Conservation (phyloP, 2,888 invertebrate species). For the Phyllotreta striolata region DNA sequence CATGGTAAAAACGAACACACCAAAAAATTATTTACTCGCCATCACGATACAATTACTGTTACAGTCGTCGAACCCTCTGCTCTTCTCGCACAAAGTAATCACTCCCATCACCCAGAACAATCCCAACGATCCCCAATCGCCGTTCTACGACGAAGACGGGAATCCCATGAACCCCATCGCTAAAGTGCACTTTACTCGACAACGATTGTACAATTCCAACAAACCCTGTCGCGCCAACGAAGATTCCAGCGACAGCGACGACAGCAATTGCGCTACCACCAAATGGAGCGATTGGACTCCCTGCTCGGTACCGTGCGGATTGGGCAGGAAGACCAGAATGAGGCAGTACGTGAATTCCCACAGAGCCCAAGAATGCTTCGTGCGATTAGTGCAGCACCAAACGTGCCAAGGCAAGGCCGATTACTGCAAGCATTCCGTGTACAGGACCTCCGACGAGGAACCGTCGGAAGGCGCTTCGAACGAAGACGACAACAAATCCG, state of each 20-base stretch:
- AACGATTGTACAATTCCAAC: slow-evolving; percentile 72
- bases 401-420: slow-evolving; percentile 17
- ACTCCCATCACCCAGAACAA: slow-evolving; percentile 82
- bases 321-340: slow-evolving; percentile 71
- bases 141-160: slow-evolving; percentile 83
- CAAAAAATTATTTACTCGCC: not conserved
- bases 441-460: not conserved
- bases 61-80: slow-evolving; percentile 80
- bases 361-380: slow-evolving; percentile 42
- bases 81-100: slow-evolving; percentile 80
- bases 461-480: not conserved
- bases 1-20: slow-evolving; percentile 64
- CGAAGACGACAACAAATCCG: slow-evolving; percentile 7
- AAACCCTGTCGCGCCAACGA: slow-evolving; percentile 69
- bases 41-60: slow-evolving; percentile 13
- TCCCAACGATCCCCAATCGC: slow-evolving; percentile 85
- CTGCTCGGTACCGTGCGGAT: slow-evolving; percentile 70
- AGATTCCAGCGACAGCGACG: slow-evolving; percentile 9
- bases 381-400: slow-evolving; percentile 60
- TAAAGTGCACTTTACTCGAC: slow-evolving; percentile 76
- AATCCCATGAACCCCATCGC: slow-evolving; percentile 88
- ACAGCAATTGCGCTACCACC: slow-evolving; percentile 38
- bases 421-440: slow-evolving; percentile 8
- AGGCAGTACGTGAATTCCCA: slow-evolving; percentile 58
- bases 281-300: slow-evolving; percentile 55